A percentile compares a stretch with the other conserved stretches of the same genome.
phyloP scores from a whole-genome alignment of 2,888 invertebrate genomes.

The Lasiommata megera region DNA sequence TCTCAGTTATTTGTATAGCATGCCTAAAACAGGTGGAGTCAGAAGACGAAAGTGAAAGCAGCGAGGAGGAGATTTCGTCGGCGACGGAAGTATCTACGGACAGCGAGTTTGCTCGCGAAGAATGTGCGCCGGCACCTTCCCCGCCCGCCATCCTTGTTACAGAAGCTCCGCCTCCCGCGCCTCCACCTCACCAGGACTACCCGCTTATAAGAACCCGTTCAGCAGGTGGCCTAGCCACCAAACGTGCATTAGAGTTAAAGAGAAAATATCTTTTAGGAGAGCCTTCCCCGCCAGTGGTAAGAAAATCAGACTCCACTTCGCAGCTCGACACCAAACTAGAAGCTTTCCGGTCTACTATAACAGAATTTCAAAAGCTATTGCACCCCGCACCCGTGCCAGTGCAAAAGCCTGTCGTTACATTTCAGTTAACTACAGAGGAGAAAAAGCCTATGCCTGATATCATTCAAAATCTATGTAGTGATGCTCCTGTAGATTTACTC shows the following conservation, averaged over 20 bases:
- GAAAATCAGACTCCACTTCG: constrained; percentile 91
- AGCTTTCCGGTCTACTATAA: constrained; percentile 91
- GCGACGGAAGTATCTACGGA: constrained; percentile 96
- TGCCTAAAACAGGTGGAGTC: constrained; percentile 64
- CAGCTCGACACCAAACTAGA: constrained; percentile 92
- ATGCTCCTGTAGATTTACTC: constrained; percentile 65
- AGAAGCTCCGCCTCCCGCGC: constrained; percentile 87
- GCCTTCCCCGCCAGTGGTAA: constrained; percentile 84
- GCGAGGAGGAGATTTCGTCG: constrained; percentile 89
- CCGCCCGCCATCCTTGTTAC: constrained; percentile 89
- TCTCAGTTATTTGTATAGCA: no score
- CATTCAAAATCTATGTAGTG: constrained; percentile 70
- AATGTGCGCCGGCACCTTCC: constrained; percentile 85
- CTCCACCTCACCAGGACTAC: constrained; percentile 83
- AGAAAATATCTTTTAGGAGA: constrained; percentile 91
- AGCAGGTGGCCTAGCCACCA: constrained; percentile 93
- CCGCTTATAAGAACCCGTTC: constrained; percentile 91
- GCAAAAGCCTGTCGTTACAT: constrained; percentile 49
- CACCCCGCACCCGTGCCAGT: constrained; percentile 85
- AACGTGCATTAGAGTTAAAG: constrained; percentile 92
- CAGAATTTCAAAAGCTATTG: constrained; percentile 92
- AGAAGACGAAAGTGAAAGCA: constrained; percentile 82
- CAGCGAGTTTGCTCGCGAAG: constrained; percentile 94
- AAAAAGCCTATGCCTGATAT: constrained; percentile 82
- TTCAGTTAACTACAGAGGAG: constrained; percentile 59